Conservation (phyloP, 2,797 vertebrate species). For the Brachyalestes nurse region DNA sequence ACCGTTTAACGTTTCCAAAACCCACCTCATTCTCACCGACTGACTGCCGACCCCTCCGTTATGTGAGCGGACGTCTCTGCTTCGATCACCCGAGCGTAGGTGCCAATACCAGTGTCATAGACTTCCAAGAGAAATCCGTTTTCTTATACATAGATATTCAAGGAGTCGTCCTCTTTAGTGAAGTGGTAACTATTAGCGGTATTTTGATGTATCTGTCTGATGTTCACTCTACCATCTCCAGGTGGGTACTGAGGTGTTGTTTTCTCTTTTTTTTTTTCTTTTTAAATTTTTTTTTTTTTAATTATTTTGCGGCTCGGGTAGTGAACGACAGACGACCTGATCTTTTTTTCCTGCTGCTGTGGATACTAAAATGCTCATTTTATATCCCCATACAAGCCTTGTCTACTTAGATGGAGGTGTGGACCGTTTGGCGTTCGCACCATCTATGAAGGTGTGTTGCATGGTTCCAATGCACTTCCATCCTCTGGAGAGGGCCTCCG, state of each 20-base stretch:
- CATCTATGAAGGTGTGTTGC: slow-evolving; percentile 34
- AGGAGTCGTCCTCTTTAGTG: slow-evolving; percentile 77
- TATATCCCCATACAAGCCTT: slow-evolving; percentile 35
- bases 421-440: slow-evolving; percentile 2
- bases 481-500: slow-evolving; percentile 26
- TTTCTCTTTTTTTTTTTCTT: background rate
- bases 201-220: slow-evolving; percentile 66
- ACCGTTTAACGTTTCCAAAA: background rate
- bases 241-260: slow-evolving; percentile 21
- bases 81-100: slow-evolving; percentile 13
- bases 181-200: slow-evolving; percentile 80
- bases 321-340: slow-evolving; percentile 13
- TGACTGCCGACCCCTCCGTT: slow-evolving; percentile 24
- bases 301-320: slow-evolving; percentile 5
- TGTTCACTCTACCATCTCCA: slow-evolving; percentile 32
- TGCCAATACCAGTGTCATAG: slow-evolving; percentile 14
- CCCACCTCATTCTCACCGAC: slow-evolving; percentile 1
- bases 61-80: slow-evolving; percentile 13
- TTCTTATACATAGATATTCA: slow-evolving; percentile 29
- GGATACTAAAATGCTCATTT: slow-evolving; percentile 46
- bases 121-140: slow-evolving; percentile 4
- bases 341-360: slow-evolving; percentile 47
- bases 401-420: slow-evolving; percentile 29
- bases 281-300: background rate
- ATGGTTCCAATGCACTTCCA: slow-evolving; percentile 47